Percentiles rank a stretch among this genome's conserved stretches.
Conservation (phyloP, 2,888 invertebrate species). For the Stenoptilia bipunctidactyla region DNA sequence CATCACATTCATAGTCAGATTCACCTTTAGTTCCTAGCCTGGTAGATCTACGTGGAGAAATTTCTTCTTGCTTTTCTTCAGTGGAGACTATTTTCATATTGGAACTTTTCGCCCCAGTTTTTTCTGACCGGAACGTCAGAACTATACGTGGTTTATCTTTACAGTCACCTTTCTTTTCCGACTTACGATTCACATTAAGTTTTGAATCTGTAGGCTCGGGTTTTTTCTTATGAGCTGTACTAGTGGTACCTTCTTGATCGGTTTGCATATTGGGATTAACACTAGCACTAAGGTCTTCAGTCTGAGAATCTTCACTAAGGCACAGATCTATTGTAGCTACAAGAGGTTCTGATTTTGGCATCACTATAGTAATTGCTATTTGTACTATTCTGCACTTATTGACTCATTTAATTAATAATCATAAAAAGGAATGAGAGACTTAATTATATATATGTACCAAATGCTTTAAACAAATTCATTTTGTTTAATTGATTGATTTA, state of each 20-base stretch:
- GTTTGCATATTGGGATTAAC: background rate
- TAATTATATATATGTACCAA: too few relatives aligned
- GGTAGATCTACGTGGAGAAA: conserved; percentile 42
- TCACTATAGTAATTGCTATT: background rate
- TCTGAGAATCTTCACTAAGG: conserved; percentile 1
- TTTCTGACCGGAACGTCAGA: conserved; percentile 73
- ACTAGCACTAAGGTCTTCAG: background rate
- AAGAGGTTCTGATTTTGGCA: background rate
- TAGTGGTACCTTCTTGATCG: background rate
- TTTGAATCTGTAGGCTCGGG: background rate
- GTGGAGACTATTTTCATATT: conserved; percentile 65
- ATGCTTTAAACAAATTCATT: too few relatives aligned
- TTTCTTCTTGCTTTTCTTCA: conserved; percentile 53
- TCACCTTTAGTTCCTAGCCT: conserved; percentile 47
- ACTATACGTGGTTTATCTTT: conserved; percentile 72
- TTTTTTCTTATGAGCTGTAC: background rate
- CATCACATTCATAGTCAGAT: conserved; percentile 44
- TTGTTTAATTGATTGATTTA: too few relatives aligned
- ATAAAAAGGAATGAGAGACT: too few relatives aligned
- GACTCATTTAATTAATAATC: too few relatives aligned
- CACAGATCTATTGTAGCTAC: background rate
- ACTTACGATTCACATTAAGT: background rate
- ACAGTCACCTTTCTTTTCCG: background rate
- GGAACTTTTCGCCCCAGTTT: conserved; percentile 62
- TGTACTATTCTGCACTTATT: too few relatives aligned